Conservation (phyloP, 53 echinoderm and acorn worm species). For the Paracentrotus lividus region DNA sequence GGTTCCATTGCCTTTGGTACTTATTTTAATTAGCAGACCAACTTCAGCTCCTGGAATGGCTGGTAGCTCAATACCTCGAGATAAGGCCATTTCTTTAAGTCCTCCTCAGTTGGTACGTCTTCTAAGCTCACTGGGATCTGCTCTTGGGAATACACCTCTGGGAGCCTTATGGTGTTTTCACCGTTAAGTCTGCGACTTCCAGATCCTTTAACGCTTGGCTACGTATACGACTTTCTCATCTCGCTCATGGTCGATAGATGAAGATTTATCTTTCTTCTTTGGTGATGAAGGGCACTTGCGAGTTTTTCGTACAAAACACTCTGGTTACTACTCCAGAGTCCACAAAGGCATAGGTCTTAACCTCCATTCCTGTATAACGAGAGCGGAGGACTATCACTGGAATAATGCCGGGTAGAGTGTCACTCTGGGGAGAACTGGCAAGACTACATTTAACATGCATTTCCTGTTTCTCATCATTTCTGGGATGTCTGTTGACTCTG, state of each 20-base stretch:
- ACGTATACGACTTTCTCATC: neutral
- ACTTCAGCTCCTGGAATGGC: neutral
- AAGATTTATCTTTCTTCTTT: conserved; percentile 47
- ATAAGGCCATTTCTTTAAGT: conserved; percentile 54
- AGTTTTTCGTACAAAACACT: conserved; percentile 71
- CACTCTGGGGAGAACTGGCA: neutral
- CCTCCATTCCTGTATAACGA: neutral
- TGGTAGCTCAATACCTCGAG: conserved; percentile 45
- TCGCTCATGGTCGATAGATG: conserved; percentile 62
- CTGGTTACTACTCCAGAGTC: conserved; percentile 55
- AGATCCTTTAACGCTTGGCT: conserved; percentile 45
- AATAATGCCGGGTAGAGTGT: neutral
- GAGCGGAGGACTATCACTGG: conserved; percentile 5
- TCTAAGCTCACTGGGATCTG: conserved; percentile 56
- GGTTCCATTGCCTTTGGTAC: conserved; percentile 66
- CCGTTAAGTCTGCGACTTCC: neutral
- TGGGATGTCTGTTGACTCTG: neutral
- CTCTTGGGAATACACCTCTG: conserved; percentile 64
- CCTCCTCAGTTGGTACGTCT: conserved; percentile 37
- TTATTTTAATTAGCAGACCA: conserved; percentile 63
- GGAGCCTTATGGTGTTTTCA: conserved; percentile 34
- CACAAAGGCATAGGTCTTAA: neutral
- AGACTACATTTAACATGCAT: neutral
- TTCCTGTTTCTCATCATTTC: conserved; percentile 17
- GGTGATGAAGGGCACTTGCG: conserved; percentile 52